phyloP scores from a whole-genome alignment of 1,140 invertebrate species.

The Pinna nobilis region DNA sequence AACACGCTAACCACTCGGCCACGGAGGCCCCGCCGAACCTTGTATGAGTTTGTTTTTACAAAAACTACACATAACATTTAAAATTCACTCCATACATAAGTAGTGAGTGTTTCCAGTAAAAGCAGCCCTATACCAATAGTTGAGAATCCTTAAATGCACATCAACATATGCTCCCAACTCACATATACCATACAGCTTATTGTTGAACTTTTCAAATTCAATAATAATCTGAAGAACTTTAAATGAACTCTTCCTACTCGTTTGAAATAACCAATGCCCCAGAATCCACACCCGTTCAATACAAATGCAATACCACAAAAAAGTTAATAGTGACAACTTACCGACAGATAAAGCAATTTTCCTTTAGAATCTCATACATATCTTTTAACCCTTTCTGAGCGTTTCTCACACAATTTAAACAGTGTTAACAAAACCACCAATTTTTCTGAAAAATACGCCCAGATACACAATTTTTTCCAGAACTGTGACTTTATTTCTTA shows the following conservation, averaged over 20 bases:
- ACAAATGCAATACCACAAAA: not conserved
- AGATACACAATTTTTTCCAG: not conserved
- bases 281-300: not conserved
- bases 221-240: constrained; percentile 4
- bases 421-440: not conserved
- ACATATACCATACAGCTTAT: not conserved
- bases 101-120: not conserved
- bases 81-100: no score
- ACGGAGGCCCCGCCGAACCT: no score
- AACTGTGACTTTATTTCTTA: not conserved
- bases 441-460: no score
- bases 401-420: not conserved
- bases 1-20: no score
- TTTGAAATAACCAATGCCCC: not conserved
- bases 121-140: not conserved
- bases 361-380: not conserved
- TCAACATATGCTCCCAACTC: not conserved
- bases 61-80: no score
- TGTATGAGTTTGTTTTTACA: no score
- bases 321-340: not conserved
- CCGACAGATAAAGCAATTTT: not conserved
- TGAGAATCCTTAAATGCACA: not conserved
- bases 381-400: not conserved
- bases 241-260: not conserved
- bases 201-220: constrained; percentile 3